These are phyloP conservation scores for Egretta garzetta DNA, from an alignment of 2,113 vertebrate genomes.

Conservation along the genomic window DNA sequence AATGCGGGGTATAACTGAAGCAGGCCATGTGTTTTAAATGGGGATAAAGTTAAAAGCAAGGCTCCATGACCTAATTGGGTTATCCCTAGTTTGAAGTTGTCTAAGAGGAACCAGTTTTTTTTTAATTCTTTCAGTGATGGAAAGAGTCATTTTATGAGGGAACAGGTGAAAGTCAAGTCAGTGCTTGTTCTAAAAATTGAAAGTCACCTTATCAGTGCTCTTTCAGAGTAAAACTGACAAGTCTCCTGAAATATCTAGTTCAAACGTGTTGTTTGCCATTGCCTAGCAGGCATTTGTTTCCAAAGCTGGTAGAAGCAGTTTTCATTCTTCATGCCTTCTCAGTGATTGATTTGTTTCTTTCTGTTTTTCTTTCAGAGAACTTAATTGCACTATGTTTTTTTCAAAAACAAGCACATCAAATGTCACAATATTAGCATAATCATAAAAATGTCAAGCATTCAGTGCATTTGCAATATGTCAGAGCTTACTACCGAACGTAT, in stretches of 20 bases:
- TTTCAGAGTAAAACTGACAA: constrained; percentile 35
- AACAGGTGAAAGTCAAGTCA: constrained; percentile 39
- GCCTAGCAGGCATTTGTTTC: constrained; percentile 21
- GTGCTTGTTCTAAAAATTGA: constrained; percentile 13
- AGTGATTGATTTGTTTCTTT: constrained; percentile 57
- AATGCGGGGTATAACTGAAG: background rate
- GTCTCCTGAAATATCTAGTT: constrained; percentile 51
- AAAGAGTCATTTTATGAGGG: background rate
- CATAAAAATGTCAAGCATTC: constrained; percentile 34
- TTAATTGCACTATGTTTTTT: constrained; percentile 23
- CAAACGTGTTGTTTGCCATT: constrained; percentile 9
- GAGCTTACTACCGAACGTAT: background rate
- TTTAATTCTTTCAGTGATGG: background rate
- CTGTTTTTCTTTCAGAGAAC: constrained; percentile 6
- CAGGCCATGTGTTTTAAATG: background rate
- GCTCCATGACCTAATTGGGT: background rate
- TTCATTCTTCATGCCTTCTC: constrained; percentile 28
- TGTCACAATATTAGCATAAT: constrained; percentile 30
- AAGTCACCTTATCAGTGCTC: constrained; percentile 1
- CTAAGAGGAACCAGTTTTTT: background rate
- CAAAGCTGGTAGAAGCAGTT: constrained; percentile 9
- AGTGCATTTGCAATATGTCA: background rate
- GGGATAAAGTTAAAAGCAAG: background rate
- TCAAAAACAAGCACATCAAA: constrained; percentile 27
- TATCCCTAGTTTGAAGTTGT: background rate